Base-by-base conservation (phyloP, 2,797 vertebrate species). In the Jordanella pulchra region DNA sequence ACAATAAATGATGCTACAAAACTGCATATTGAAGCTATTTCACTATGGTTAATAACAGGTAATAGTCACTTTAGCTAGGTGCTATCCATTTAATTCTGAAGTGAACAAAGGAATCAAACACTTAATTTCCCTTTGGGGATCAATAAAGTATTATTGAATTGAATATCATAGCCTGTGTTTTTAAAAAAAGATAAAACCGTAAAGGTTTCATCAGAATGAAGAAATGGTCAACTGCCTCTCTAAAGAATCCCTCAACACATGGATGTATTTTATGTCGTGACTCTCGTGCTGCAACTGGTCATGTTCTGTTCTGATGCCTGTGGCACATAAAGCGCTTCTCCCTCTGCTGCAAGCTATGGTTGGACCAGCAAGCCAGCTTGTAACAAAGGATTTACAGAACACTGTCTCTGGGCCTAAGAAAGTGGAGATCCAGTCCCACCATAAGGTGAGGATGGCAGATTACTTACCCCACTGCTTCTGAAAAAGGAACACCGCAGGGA, bases 261-360 rank as follows among this genome's bases (percentile, higher is more conserved):
- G 44, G 47, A 48, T 51, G n/a, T 21, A 47, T 55, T 60, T n/a
- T 1, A 35, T 61, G 18, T 61, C 28, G 51, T 25, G n/a, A 42
- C 44, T 21, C 45, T 28, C 32, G 30, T 45, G 61, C n/a, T 63
- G 47, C 30, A 50, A 56, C 69, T 63, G 42, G 23, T 3, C 28
- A 14, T 3, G 13, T 42, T 63, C 12, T 15, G 42, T 13, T 63
- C 60, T 15, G 35, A 42, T 42, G 60, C 23, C 21, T 27, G 32
- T 39, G 28, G 15, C 47, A 28, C 47, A 53, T 51, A 14, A 42
- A 63, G 30, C 7, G 1, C 30, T 63, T 42, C 28, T 71, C 47
- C 69, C 51, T 42, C 58, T 71, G 69, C 45, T 63, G 45, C 45
- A 50, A 10, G 25, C 48, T 63, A 28, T 50, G 47, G 69, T 35